phyloP scores from a whole-genome alignment of 2,888 invertebrate genomes.

The Catocala sponsa region DNA sequence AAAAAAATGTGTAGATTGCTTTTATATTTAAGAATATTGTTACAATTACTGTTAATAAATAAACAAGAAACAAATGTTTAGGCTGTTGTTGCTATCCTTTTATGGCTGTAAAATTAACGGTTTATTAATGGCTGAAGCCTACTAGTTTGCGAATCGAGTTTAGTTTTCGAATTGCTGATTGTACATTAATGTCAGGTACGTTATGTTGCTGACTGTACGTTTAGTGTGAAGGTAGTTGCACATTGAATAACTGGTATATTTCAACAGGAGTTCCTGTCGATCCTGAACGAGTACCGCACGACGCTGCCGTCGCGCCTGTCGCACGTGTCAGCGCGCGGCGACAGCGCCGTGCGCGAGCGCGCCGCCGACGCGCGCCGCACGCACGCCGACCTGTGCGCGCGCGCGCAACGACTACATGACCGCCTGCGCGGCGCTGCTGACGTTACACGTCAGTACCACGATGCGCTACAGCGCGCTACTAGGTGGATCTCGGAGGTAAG shows the following conservation, averaged over 20 bases:
- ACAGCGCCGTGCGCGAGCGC: slow-evolving; percentile 93
- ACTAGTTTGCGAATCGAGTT: too few species aligned
- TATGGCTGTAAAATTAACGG: too few species aligned
- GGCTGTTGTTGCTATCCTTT: too few species aligned
- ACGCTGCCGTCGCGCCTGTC: slow-evolving; percentile 94
- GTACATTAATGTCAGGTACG: too few species aligned
- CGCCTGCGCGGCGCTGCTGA: slow-evolving; percentile 92
- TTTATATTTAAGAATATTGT: too few species aligned
- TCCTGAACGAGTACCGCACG: slow-evolving; percentile 96
- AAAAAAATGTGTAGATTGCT: too few species aligned
- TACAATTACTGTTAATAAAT: too few species aligned
- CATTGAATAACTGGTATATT: neutral
- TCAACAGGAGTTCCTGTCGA: slow-evolving; percentile 92
- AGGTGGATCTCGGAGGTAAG: slow-evolving; percentile 93
- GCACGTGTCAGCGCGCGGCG: slow-evolving; percentile 91
- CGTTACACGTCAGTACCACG: slow-evolving; percentile 89
- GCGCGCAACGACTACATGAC: slow-evolving; percentile 95
- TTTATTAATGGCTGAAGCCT: too few species aligned
- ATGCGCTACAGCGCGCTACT: slow-evolving; percentile 94
- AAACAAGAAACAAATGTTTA: too few species aligned
- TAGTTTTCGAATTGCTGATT: too few species aligned
- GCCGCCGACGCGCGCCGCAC: slow-evolving; percentile 93
- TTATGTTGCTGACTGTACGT: too few species aligned
- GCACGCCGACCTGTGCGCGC: slow-evolving; percentile 93
- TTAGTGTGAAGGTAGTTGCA: neutral